A percentile compares a stretch with the other conserved stretches of the same genome.
Conservation (phyloP, 2,113 vertebrate genomes). For the Microtus montanus region DNA sequence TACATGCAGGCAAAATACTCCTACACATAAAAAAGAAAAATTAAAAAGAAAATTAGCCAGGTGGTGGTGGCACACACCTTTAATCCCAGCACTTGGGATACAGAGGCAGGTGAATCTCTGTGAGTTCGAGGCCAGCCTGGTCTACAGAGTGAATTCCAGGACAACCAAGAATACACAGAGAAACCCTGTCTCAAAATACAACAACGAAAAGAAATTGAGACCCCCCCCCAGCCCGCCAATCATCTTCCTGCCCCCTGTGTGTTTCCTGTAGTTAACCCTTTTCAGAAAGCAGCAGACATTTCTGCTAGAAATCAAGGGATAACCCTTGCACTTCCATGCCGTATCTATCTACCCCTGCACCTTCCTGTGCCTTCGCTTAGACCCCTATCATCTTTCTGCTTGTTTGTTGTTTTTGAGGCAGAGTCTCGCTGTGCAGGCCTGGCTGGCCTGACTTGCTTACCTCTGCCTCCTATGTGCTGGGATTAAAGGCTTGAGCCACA, state of each 20-base stretch:
- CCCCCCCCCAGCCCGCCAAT: too few relatives aligned
- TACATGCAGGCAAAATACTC: too few relatives aligned
- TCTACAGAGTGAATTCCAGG: too few relatives aligned
- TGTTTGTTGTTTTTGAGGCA: not conserved
- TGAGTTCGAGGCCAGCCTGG: too few relatives aligned
- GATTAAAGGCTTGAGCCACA: not conserved
- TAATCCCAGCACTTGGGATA: too few relatives aligned
- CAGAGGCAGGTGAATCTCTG: too few relatives aligned
- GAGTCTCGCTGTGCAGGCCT: not conserved
- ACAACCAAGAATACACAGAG: too few relatives aligned
- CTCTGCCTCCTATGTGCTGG: not conserved
- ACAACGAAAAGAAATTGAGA: too few relatives aligned
- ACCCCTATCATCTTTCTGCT: not conserved
- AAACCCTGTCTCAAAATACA: too few relatives aligned
- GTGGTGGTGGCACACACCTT: too few relatives aligned
- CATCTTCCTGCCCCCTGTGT: not conserved
- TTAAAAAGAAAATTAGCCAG: too few relatives aligned
- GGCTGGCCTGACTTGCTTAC: not conserved
- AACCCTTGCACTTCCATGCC: not conserved
- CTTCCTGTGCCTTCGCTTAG: not conserved
- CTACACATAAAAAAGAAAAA: too few relatives aligned
- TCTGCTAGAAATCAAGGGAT: not conserved
- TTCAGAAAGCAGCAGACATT: conserved; percentile 13
- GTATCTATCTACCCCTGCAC: not conserved
- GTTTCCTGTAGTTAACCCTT: not conserved